Base-by-base conservation (phyloP, 1,140 invertebrate species). In the Ephestia elutella region DNA sequence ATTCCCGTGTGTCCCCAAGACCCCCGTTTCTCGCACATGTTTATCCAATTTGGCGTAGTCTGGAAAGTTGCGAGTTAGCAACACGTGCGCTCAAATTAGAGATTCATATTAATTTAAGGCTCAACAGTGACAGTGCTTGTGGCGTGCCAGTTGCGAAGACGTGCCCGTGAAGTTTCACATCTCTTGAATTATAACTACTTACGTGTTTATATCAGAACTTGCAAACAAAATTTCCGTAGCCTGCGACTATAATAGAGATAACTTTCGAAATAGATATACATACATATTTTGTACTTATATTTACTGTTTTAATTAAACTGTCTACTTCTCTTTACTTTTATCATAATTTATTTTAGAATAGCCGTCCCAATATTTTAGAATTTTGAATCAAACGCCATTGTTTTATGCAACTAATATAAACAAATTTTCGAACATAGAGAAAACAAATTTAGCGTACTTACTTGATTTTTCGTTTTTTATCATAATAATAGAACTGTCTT, bases 21-120 rank as follows among this genome's bases (percentile, higher is more conserved):
- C 49, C 66, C 49, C 69, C 62, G 71, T 75, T 73, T 49, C 57
- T 68, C 78, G 80, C 80, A 86, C 80, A 81, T 86, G 82, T 86
- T 87, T 80, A 87, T 86, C 85, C 82, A 85, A 86, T 87, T 87
- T 86, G 80, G 79, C 80, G 76, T 71, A 79, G 84, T 87, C 85
- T 87, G 85, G 77, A 81, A 86, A 87, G 82, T 87, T 87, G 82
- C 56, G 73, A 82, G 79, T 68, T 81, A 66, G 80, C 75, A 86
- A 76, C 82, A 87, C 78, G 78, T 87, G 85, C 75, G 76, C 69
- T 70, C 76, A 83, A 85, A 87, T 87, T 83, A 86, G 79, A 80
- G 77, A 86, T 87, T 85, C 82, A 86, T 87, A 85, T 85, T 87
- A 86, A 87, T 86, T 86, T 82, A 79, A 71, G 68, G 68, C 65